A percentile compares a stretch with the other conserved stretches of the same genome.
phyloP scores from a whole-genome alignment of 2,113 vertebrate genomes.

The Myiopsitta monachus region DNA sequence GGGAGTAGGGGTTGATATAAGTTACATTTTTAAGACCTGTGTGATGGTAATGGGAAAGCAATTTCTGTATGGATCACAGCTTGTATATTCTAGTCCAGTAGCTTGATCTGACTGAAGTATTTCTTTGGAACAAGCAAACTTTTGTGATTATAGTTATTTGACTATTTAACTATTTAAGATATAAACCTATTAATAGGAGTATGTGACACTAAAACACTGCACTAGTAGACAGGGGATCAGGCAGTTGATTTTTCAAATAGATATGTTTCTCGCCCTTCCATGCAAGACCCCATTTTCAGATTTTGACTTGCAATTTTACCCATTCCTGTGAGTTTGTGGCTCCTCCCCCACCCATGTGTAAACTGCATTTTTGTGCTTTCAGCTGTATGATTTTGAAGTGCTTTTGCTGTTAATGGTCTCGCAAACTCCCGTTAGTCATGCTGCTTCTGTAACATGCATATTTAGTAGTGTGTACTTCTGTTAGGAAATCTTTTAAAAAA shows the following conservation, averaged over 20 bases:
- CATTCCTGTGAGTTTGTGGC: neutral
- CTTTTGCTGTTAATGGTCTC: neutral
- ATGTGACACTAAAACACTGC: neutral
- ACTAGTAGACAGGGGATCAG: neutral
- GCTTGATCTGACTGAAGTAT: neutral
- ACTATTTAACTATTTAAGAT: neutral
- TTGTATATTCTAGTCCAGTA: slow-evolving; percentile 11
- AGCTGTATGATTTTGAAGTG: neutral
- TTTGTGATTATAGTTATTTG: neutral
- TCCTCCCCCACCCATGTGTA: neutral
- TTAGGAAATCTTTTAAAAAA: neutral
- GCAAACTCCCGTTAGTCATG: neutral
- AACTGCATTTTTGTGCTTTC: neutral
- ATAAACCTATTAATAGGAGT: neutral
- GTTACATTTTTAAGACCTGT: slow-evolving; percentile 34
- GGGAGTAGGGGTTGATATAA: slow-evolving; percentile 25
- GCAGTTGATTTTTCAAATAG: neutral
- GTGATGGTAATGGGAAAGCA: neutral
- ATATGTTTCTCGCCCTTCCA: neutral
- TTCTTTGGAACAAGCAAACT: neutral
- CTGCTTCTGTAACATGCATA: neutral
- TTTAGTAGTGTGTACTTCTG: neutral
- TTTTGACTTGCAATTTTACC: neutral
- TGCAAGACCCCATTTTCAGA: neutral
- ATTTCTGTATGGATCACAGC: slow-evolving; percentile 37